phyloP scores from a whole-genome alignment of 1,140 invertebrate genomes.

The Chelonus insularis region DNA sequence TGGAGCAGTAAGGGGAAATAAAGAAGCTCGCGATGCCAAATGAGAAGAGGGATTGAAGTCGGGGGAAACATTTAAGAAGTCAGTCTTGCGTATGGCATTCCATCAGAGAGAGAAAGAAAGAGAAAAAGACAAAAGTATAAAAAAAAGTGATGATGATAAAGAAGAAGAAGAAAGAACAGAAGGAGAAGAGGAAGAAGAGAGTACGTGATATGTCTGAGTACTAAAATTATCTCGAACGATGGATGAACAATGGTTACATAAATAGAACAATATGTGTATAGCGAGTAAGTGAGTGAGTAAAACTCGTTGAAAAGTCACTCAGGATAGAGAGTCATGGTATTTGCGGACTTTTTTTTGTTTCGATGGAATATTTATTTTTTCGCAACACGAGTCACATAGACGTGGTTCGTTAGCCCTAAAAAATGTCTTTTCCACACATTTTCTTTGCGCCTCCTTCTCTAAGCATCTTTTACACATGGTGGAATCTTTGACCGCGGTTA shows the following conservation, averaged over 20 bases:
- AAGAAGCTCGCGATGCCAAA: conserved; percentile 23
- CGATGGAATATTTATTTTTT: background rate
- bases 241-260: conserved; percentile 61
- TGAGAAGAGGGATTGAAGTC: conserved; percentile 26
- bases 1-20: conserved; percentile 32
- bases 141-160: conserved; percentile 31
- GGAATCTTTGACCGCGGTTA: background rate
- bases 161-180: conserved; percentile 20
- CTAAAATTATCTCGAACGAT: conserved; percentile 60
- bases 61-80: conserved; percentile 34
- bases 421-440: conserved; percentile 13
- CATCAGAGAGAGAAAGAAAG: conserved; percentile 8
- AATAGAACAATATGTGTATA: conserved; percentile 59
- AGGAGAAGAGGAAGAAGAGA: conserved; percentile 33
- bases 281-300: conserved; percentile 41
- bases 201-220: conserved; percentile 32
- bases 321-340: background rate
- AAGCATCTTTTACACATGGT: background rate
- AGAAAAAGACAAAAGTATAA: conserved; percentile 6
- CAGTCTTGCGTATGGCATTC: conserved; percentile 30
- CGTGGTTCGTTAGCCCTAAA: background rate
- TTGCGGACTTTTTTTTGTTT: background rate
- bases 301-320: conserved; percentile 36
- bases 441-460: background rate
- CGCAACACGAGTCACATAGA: background rate